A percentile compares a stretch with the other conserved stretches of the same genome.
phyloP scores from a whole-genome alignment of 2,888 invertebrate genomes.

The Drosophila austrosaltans region DNA sequence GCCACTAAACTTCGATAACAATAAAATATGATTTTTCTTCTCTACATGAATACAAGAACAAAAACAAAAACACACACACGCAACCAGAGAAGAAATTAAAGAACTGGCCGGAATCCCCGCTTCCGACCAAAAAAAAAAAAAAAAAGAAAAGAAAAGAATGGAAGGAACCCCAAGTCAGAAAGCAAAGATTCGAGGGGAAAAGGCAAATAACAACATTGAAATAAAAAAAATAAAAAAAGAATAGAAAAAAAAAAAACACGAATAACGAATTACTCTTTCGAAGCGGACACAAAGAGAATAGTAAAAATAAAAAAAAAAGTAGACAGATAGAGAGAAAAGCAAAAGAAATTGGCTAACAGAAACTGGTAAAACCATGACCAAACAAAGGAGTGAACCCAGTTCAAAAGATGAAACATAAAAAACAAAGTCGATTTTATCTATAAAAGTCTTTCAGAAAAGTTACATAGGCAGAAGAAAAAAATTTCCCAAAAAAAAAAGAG shows the following conservation, averaged over 20 bases:
- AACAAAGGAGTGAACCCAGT: neutral
- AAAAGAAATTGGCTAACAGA: neutral
- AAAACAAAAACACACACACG: slow-evolving; percentile 25
- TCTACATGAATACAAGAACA: slow-evolving; percentile 33
- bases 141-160: neutral
- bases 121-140: slow-evolving; percentile 1
- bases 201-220: slow-evolving; percentile 33
- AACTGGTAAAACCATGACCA: neutral
- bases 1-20: slow-evolving; percentile 73
- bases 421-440: neutral
- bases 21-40: slow-evolving; percentile 74
- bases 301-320: neutral
- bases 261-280: slow-evolving; percentile 12
- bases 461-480: neutral
- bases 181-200: slow-evolving; percentile 16
- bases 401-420: neutral
- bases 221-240: slow-evolving; percentile 3
- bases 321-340: neutral
- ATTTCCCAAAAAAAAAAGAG: neutral
- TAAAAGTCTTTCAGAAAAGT: neutral
- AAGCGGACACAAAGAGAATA: neutral
- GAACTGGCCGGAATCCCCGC: slow-evolving; percentile 52
- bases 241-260: slow-evolving; percentile 13
- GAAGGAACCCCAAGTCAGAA: slow-evolving; percentile 44
- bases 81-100: slow-evolving; percentile 74